phyloP scores from a whole-genome alignment of 2,888 invertebrate genomes.

The Drosophila recens region DNA sequence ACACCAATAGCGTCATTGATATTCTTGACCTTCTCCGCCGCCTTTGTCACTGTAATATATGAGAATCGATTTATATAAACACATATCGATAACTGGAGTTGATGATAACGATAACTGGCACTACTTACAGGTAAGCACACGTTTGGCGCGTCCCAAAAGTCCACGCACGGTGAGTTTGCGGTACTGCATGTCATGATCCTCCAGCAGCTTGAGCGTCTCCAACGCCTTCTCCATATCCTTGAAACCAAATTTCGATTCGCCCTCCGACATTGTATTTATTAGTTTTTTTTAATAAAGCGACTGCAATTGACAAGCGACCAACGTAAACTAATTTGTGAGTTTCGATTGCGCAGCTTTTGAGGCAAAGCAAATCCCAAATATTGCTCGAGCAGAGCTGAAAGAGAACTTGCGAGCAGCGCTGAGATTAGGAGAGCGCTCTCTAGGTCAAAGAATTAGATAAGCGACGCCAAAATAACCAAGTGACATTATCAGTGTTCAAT shows the following conservation, averaged over 20 bases:
- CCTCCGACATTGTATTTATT: conserved; percentile 61
- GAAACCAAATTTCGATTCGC: conserved; percentile 89
- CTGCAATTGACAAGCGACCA: conserved; percentile 46
- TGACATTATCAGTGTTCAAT: conserved; percentile 60
- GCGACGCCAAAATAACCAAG: conserved; percentile 74
- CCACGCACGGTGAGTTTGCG: conserved; percentile 88
- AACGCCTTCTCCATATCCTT: conserved; percentile 90
- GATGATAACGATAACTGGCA: background rate
- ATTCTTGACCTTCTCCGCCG: conserved; percentile 89
- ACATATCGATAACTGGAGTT: background rate
- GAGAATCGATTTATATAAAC: background rate
- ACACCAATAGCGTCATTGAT: conserved; percentile 89
- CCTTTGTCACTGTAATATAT: conserved; percentile 88
- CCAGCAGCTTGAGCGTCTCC: conserved; percentile 88
- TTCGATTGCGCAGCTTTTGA: conserved; percentile 15
- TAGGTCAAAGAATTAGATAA: conserved; percentile 71
- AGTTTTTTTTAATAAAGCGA: conserved; percentile 12
- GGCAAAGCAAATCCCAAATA: conserved; percentile 17
- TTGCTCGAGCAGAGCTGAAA: conserved; percentile 13
- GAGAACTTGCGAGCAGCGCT: conserved; percentile 48
- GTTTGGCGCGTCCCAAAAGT: conserved; percentile 87
- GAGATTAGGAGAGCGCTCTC: conserved; percentile 41
- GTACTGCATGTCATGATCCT: conserved; percentile 89
- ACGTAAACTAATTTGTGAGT: conserved; percentile 57
- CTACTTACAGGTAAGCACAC: conserved; percentile 86